These are phyloP conservation scores for Salarias fasciatus DNA, from an alignment of 2,797 vertebrate species.

Conservation along the genomic window DNA sequence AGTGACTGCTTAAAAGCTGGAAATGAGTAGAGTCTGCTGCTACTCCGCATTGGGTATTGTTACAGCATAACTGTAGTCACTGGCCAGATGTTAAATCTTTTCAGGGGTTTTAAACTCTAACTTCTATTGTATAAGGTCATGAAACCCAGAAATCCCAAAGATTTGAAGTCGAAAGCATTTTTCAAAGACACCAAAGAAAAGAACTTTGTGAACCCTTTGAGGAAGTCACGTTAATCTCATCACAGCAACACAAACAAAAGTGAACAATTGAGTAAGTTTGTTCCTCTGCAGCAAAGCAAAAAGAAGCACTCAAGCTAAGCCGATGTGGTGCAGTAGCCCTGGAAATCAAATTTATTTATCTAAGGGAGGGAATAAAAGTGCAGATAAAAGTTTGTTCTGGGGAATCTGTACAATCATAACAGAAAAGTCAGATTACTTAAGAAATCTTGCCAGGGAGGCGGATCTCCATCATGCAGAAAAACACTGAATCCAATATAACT, in stretches of 20 bases:
- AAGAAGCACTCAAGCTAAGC: constrained; percentile 29
- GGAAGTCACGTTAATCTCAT: constrained; percentile 29
- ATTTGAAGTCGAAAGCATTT: no score
- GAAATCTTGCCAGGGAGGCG: constrained; percentile 17
- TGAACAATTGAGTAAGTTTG: constrained; percentile 23
- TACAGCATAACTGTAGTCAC: no score
- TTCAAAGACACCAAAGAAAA: no score
- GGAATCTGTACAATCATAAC: constrained; percentile 14
- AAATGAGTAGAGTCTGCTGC: no score
- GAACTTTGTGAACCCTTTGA: constrained; percentile 5
- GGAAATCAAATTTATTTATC: constrained; percentile 40
- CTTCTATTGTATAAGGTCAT: no score
- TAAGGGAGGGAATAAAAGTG: constrained; percentile 14
- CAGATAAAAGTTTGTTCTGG: constrained; percentile 37
- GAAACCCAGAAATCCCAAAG: no score
- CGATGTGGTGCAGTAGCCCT: constrained; percentile 6
- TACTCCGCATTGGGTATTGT: no score
- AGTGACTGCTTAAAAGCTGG: no score
- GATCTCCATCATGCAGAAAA: constrained; percentile 2
- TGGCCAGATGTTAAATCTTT: no score
- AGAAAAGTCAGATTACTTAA: constrained; percentile 9
- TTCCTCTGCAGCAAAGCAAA: not conserved
- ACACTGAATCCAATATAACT: constrained; percentile 2
- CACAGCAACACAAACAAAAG: constrained; percentile 30
- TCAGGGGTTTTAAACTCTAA: no score